Base-by-base conservation (phyloP, 2,888 invertebrate species). In the Ischnura elegans region DNA sequence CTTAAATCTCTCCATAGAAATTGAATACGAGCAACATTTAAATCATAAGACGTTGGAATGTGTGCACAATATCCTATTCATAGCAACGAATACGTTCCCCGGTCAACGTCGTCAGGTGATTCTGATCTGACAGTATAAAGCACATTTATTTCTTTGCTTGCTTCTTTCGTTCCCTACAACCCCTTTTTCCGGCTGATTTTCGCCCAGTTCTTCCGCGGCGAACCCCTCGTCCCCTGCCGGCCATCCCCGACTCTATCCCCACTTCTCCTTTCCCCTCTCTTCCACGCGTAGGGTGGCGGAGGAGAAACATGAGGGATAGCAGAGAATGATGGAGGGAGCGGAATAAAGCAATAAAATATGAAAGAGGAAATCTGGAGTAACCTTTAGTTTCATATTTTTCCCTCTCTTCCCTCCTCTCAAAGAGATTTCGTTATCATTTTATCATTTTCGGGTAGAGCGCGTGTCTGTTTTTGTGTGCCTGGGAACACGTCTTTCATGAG, bases 391-490 rank as follows among this genome's bases (percentile, higher is more conserved):
- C 86, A 86, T 86, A 55, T 87, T 61, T 90, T 90, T 61, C 66
- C 45, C 61, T 61, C 25, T 61, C 61, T 1, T 51, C 51, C 61
- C 61, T 36, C 1, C 76, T 76, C 76, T 76, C 90, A 90, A 90
- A 90, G 55, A 90, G 90, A 90, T 90, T 90, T 55, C 90, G 90
- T 90, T 90, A 90, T 90, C 90, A 61, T 90, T 90, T 90, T 43
- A 90, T 90, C 90, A 90, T 90, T 66, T 43, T 61, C 55, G n/a
- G n/a, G n/a, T 43, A 6, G 51, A 21, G 51, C 19, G 90, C 2
- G 90, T 61, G 90, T 61, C 61, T 25, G 19, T 51, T 19, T 51
- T 51, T 51, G 90, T 45, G 90, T n/a, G 90, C 2, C 43, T 29
- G n/a, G 19, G 51, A 51, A 43, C 43, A 36, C 61, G 86, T 45